These are phyloP conservation scores for Pterophyllum scalare DNA, from an alignment of 2,113 vertebrate species.

Conservation along the genomic window DNA sequence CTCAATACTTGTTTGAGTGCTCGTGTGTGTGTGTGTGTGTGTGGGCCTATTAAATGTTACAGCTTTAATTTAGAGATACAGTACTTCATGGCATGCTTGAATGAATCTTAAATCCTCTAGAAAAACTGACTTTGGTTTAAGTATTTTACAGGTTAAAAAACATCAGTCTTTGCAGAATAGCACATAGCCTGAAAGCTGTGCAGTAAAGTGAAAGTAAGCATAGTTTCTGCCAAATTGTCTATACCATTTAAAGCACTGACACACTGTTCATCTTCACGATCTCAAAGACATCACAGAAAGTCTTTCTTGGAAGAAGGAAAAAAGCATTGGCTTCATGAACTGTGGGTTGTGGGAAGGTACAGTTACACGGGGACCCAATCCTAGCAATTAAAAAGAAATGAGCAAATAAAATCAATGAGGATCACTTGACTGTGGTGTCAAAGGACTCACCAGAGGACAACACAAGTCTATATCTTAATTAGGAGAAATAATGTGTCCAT, in stretches of 20 bases:
- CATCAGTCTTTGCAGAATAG: not conserved
- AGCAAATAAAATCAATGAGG: conserved; percentile 83
- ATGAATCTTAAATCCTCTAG: not conserved
- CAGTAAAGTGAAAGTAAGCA: not conserved
- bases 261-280: conserved; percentile 50
- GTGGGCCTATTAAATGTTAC: not conserved
- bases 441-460: conserved; percentile 77
- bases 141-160: not conserved
- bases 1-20: conserved; percentile 2
- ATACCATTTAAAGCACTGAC: conserved; percentile 42
- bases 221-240: conserved; percentile 21
- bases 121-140: not conserved
- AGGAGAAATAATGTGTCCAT: conserved; percentile 63
- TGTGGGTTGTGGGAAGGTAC: conserved; percentile 70
- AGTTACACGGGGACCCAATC: conserved; percentile 77
- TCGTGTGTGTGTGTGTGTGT: not conserved
- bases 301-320: conserved; percentile 54
- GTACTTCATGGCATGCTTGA: not conserved
- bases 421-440: conserved; percentile 81
- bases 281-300: conserved; percentile 43
- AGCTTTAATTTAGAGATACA: conserved; percentile 12
- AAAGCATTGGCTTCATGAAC: conserved; percentile 58
- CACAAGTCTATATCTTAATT: conserved; percentile 76
- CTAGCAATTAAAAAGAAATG: conserved; percentile 83
- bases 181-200: not conserved